Base-by-base conservation (phyloP, 1,140 invertebrate species). In the Leptopilina boulardi region DNA sequence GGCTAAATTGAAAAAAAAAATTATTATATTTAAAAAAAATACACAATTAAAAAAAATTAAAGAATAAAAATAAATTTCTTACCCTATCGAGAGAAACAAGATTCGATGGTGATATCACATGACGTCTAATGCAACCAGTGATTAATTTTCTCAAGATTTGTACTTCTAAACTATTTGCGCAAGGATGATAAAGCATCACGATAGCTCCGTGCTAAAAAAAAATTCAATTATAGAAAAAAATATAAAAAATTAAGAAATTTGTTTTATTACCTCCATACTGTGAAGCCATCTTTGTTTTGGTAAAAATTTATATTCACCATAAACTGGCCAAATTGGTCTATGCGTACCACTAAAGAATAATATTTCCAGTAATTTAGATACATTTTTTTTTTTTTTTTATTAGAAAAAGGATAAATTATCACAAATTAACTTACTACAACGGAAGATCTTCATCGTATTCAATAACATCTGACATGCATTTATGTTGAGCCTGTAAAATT, bases 121-220 rank as follows among this genome's bases (percentile, higher is more conserved):
- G 95, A 73, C 96, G 93, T 79, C 95, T 93, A 0, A 97, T 85
- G 88, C 97, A 98, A 1, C 89, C 89, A 26, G 85, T 92, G 0
- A 98, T 93, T 1, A 97, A 76, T 56, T 90, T 87, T 85, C 92
- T 93, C 74, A 98, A 89, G 66, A 89, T 80, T 42, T 93, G 85
- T 0, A 97, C 93, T 91, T 96, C 92, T 5, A 91, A 77, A 1
- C 90, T 91, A 89, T 96, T 93, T 9, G 96, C 94, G 91, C 97
- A 98, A 1, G 97, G 97, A 92, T 98, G 96, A 86, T 97, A 97
- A 9, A 98, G 88, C 93, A 97, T 94, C 0, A 96, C 95, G 47
- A 98, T 91, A 3, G 94, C 94, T 73, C 97, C 97, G 89, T 98
- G 96, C 93, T 95, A 84, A 34, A 91, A 88, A 75, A 75, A 79